Conservation (phyloP, 1,140 invertebrate genomes). For the Eubasilissa regina region DNA sequence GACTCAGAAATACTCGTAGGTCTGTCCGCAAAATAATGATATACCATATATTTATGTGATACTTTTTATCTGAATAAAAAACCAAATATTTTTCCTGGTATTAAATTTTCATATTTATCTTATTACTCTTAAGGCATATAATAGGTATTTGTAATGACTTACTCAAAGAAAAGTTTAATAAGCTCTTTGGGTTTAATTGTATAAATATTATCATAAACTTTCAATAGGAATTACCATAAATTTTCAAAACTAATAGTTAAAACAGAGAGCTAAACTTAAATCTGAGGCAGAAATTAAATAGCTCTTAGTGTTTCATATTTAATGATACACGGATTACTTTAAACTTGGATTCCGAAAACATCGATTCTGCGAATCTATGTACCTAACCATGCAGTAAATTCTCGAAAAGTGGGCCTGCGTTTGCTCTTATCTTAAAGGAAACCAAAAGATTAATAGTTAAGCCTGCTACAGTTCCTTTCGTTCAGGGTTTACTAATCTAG, state of each 20-base stretch:
- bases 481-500: conserved; percentile 32
- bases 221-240: too few relatives aligned
- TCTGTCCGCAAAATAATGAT: too few relatives aligned
- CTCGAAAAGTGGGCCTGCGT: conserved; percentile 17
- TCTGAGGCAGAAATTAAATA: neutral
- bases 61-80: too few relatives aligned
- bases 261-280: neutral
- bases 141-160: too few relatives aligned
- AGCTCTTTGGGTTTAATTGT: neutral
- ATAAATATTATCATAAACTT: conserved; percentile 4
- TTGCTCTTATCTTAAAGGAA: conserved; percentile 33
- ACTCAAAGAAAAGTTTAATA: too few relatives aligned
- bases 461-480: conserved; percentile 8
- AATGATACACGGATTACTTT: conserved; percentile 26
- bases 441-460: conserved; percentile 39
- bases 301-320: conserved; percentile 4
- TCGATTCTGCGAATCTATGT: conserved; percentile 32
- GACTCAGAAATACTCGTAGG: too few relatives aligned
- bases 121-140: too few relatives aligned
- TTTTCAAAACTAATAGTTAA: neutral
- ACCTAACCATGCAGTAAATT: conserved; percentile 9
- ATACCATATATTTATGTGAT: too few relatives aligned
- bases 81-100: too few relatives aligned
- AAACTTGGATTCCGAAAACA: conserved; percentile 35
- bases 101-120: too few relatives aligned